Evolutionary conservation across 1,140 invertebrate species (phyloP).

Genomic region (Paracyclopina nana): DNA sequence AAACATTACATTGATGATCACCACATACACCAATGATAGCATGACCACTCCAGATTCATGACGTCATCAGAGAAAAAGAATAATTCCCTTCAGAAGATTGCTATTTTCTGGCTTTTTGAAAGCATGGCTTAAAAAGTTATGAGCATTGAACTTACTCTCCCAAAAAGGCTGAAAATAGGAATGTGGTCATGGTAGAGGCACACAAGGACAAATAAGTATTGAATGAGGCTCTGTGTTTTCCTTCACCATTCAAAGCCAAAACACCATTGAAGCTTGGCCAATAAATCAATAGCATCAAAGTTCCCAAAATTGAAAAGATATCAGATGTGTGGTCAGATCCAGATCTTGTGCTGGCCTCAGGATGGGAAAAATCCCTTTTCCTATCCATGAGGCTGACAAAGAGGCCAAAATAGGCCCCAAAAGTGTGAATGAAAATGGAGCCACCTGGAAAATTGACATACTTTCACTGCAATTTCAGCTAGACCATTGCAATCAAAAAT

Average conservation of each 20-base stretch:
- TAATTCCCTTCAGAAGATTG: too few species aligned
- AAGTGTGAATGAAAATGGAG: constrained; percentile 36
- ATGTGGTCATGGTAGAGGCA: constrained; percentile 28
- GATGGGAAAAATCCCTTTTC: constrained; percentile 18
- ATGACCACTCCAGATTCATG: too few species aligned
- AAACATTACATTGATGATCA: too few species aligned
- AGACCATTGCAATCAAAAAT: not conserved
- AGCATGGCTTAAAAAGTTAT: too few species aligned
- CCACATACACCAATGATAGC: too few species aligned
- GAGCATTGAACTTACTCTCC: constrained; percentile 16
- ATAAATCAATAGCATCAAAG: constrained; percentile 34
- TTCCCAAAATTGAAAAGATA: constrained; percentile 35
- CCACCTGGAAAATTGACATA: constrained; percentile 32
- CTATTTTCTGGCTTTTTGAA: too few species aligned
- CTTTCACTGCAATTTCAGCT: constrained; percentile 21
- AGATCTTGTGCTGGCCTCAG: constrained; percentile 20
- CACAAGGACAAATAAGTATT: constrained; percentile 34
- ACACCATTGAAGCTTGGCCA: constrained; percentile 37
- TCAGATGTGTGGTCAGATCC: constrained; percentile 27
- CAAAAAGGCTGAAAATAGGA: constrained; percentile 28
- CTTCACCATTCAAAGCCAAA: constrained; percentile 27
- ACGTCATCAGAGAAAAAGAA: too few species aligned
- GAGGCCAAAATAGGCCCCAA: constrained; percentile 38
- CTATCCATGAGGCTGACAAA: constrained; percentile 22
- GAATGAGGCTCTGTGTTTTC: constrained; percentile 30